Base-by-base conservation (phyloP, 2,888 invertebrate species). In the Laothoe populi region DNA sequence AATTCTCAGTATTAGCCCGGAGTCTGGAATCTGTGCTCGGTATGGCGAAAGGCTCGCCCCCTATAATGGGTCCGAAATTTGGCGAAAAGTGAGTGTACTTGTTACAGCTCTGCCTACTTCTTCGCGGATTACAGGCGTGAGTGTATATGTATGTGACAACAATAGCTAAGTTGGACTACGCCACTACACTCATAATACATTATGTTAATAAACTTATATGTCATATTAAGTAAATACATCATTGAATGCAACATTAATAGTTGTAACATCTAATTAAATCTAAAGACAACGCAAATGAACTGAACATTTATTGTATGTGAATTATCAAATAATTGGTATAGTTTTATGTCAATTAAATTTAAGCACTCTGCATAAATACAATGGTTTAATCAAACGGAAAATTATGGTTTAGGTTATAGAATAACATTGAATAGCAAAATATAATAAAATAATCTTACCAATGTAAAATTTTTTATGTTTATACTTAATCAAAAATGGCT, bases 231-330 rank as follows among this genome's bases (percentile, higher is more conserved):
- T 53, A 35, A 19, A 4, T 11, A 35, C 8, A 53, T 53, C 35
- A 31, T 8, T 53, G 31, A 19, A 19, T 31, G 19, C 53, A 16
- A 53, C 31, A 53, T 53, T 49, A 8, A 42, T 53, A 53, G 31
- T 19, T 35, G 53, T 53, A 31, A 31, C 31, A 53, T 53, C 35
- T 19, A 35, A 31, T 53, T 53, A 53, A 53, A 53, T 23, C 53
- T 53, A 53, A 53, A 35, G 21, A 11, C 1, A 19, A 19, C 10
- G 4, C 11, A 53, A 53, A 53, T 53, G 53, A 53, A 31, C 19
- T 53, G 35, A 21, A 35, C 31, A 53, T 26, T 10, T 35, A 53
- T 53, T 31, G 53, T 19, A 35, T 31, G 31, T 53, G 53, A 31
- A 31, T 35, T 53, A 35, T 53, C 4, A 31, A 35, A 53, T 53